Evolutionary conservation across 2,113 vertebrate species (phyloP), one percentile per base, ranked within the genome.

Genomic region (Odocoileus hemionus): DNA sequence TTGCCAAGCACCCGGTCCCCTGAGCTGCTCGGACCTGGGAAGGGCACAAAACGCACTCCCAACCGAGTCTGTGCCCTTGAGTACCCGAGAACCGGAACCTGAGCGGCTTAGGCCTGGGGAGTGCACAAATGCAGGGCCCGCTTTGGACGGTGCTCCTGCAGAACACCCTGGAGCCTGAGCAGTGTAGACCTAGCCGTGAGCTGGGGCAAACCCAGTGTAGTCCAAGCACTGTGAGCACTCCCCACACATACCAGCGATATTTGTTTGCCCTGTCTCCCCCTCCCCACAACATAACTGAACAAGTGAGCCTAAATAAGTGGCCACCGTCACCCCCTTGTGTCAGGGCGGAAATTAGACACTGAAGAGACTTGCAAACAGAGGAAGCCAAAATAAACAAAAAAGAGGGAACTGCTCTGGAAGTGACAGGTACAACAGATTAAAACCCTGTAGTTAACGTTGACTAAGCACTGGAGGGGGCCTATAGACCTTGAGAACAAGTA

Each of bases 1-100:
- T 70, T 9, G 5, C 64, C 64, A 21, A 36, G 64, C n/a, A 70
- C 9, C 33, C 2, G 0, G 19, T 36, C 0, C 0, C 19, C n/a
- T 70, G 64, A 36, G 9, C 64, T 21, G n/a, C 64, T 70, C 4
- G 0, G 17, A 70, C 64, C n/a, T 70, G 64, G n/a, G 19, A 70
- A 36, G 64, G n/a, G n/a, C 64, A 70, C 17, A 36, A 36, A 70
- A 23, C 9, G 21, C 17, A 36, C 0, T 0, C 64, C 19, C n/a
- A 36, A 36, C 4, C 0, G 4, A 70, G 10, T 23, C 67, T 70
- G 19, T 39, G 67, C 19, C 67, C 19, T 70, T 23, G 5, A 70
- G 64, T 36, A 70, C 64, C 64, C 11, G 64, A 70, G n/a, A 70
- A 23, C 67, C n/a, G 11, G n/a, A 36, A 39, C 67, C 19, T 12